Percentiles rank a stretch among this genome's conserved stretches.
Conservation (phyloP, 1,140 invertebrate species). For the Drosophila navojoa region DNA sequence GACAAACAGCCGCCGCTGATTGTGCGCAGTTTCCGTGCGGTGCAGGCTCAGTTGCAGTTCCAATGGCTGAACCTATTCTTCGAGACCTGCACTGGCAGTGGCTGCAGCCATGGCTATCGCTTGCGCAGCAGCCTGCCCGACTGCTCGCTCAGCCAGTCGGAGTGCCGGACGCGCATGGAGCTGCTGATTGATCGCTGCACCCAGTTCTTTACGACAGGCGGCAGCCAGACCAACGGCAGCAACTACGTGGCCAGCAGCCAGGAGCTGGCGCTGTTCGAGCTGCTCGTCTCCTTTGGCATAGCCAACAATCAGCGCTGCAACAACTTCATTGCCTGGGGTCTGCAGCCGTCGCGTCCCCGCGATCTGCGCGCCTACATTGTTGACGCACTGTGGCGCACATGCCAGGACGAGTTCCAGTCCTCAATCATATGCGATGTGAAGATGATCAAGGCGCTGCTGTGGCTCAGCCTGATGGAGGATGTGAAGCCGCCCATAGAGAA, state of each 20-base stretch:
- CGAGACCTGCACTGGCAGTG: constrained; percentile 30
- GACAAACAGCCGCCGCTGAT: constrained; percentile 66
- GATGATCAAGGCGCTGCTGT: constrained; percentile 77
- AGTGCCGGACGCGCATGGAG: constrained; percentile 70
- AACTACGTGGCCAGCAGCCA: constrained; percentile 62
- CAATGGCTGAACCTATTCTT: constrained; percentile 78
- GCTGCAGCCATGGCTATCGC: constrained; percentile 40
- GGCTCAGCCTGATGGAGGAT: constrained; percentile 73
- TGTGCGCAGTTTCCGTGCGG: constrained; percentile 69
- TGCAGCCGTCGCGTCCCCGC: constrained; percentile 69
- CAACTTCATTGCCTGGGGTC: constrained; percentile 80
- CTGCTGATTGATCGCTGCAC: constrained; percentile 74
- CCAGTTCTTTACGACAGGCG: constrained; percentile 70
- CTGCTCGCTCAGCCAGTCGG: constrained; percentile 53
- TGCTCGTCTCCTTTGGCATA: constrained; percentile 72
- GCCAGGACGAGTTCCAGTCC: constrained; percentile 64
- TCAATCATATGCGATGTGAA: constrained; percentile 76
- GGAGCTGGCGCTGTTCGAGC: constrained; percentile 72
- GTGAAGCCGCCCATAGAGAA: constrained; percentile 70
- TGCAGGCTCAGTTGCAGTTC: constrained; percentile 66
- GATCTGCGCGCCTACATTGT: constrained; percentile 76
- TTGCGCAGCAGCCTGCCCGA: constrained; percentile 25
- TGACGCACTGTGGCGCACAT: constrained; percentile 65
- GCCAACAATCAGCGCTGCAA: constrained; percentile 79
- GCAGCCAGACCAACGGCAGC: constrained; percentile 20